Percentiles rank a stretch among this genome's conserved stretches.
Conservation (phyloP, 92 coral and sea anemone genomes). For the Montipora capitata region DNA sequence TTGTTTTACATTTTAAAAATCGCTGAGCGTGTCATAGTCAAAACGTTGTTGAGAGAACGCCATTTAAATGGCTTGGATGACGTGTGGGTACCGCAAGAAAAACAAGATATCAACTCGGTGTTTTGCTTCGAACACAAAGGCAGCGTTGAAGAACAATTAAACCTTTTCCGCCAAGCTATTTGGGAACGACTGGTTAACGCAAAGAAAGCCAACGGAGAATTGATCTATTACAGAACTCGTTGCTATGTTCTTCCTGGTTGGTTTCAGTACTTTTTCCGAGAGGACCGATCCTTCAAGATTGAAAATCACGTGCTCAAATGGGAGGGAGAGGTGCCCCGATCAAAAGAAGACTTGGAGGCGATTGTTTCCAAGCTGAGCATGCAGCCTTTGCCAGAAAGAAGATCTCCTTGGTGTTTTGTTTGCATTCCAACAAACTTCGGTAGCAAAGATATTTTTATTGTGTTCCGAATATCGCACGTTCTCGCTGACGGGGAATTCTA, state of each 20-base stretch:
- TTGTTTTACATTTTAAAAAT: conserved; percentile 73
- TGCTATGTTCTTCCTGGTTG: conserved; percentile 82
- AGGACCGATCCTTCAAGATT: not conserved
- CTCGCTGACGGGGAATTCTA: conserved; percentile 94
- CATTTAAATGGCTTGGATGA: conserved; percentile 87
- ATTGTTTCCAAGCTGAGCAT: not conserved
- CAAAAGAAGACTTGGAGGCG: not conserved
- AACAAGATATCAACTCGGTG: conserved; percentile 76
- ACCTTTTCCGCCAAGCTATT: conserved; percentile 63
- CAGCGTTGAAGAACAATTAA: conserved; percentile 57
- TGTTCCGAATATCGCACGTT: not conserved
- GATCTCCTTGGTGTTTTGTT: not conserved
- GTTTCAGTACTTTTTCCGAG: conserved; percentile 90
- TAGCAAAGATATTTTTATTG: not conserved
- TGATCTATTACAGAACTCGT: conserved; percentile 70
- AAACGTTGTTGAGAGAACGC: conserved; percentile 32
- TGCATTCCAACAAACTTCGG: not conserved
- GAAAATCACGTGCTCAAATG: not conserved
- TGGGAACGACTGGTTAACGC: conserved; percentile 75
- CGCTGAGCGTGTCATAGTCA: conserved; percentile 67
- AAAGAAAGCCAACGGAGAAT: conserved; percentile 69
- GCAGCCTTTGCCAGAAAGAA: not conserved
- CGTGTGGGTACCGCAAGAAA: conserved; percentile 83
- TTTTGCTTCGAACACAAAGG: conserved; percentile 37
- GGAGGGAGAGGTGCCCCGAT: not conserved